These are phyloP conservation scores for Puma concolor DNA, from an alignment of 2,113 vertebrate genomes.

Conservation along the genomic window DNA sequence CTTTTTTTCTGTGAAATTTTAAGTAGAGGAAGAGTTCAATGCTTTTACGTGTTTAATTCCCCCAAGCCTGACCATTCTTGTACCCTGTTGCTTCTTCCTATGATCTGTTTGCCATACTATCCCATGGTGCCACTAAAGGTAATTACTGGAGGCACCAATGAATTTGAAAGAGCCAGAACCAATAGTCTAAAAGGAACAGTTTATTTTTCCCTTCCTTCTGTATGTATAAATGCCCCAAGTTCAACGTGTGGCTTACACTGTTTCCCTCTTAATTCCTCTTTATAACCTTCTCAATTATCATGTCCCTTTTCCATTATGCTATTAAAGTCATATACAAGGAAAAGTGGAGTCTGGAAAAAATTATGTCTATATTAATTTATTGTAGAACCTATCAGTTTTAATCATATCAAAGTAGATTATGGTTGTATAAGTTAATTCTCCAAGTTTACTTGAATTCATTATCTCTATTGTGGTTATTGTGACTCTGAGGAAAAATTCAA, in stretches of 20 bases:
- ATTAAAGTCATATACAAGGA: neutral
- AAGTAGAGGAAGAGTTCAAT: neutral
- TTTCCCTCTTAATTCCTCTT: neutral
- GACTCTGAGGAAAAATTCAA: conserved; percentile 32
- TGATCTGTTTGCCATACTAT: neutral
- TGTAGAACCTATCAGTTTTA: neutral
- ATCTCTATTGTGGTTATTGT: neutral
- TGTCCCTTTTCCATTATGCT: neutral
- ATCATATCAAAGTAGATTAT: neutral
- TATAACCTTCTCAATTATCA: neutral
- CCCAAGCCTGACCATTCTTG: neutral
- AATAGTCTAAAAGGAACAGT: neutral
- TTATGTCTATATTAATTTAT: conserved; percentile 3
- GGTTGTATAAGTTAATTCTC: conserved; percentile 30
- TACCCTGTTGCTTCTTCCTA: neutral
- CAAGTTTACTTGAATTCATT: conserved; percentile 49
- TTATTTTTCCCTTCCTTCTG: neutral
- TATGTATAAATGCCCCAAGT: neutral
- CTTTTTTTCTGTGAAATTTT: neutral
- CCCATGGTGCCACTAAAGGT: neutral
- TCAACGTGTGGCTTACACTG: neutral
- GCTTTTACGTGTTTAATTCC: neutral
- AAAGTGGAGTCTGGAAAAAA: neutral
- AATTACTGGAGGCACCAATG: neutral
- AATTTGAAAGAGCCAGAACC: neutral